These are phyloP conservation scores for Deroptyus accipitrinus DNA, from an alignment of 2,113 vertebrate species.

Conservation along the genomic window DNA sequence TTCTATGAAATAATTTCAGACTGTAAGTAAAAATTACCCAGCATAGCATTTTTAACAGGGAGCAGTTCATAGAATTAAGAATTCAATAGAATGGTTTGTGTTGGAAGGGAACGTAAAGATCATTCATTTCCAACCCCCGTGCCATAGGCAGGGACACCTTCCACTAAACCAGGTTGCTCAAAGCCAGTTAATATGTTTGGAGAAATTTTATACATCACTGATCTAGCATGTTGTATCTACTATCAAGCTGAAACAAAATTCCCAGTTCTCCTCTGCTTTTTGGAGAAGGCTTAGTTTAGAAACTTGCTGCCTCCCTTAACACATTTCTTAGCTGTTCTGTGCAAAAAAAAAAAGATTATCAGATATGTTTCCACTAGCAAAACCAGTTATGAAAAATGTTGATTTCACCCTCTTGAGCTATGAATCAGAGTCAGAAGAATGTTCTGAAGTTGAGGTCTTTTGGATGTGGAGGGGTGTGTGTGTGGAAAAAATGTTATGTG, in stretches of 20 bases:
- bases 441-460: neutral
- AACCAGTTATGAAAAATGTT: neutral
- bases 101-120: neutral
- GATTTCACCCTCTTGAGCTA: neutral
- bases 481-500: neutral
- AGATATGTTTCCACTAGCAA: neutral
- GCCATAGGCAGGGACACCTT: neutral
- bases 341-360: neutral
- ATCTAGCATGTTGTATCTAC: neutral
- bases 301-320: neutral
- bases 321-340: neutral
- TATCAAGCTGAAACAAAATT: neutral
- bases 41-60: neutral
- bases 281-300: neutral
- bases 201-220: neutral
- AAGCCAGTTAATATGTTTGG: neutral
- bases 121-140: neutral
- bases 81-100: neutral
- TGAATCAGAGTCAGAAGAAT: neutral
- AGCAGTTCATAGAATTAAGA: neutral
- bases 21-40: neutral
- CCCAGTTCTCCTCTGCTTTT: neutral
- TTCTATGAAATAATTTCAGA: neutral
- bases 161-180: neutral
- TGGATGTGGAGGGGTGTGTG: neutral